These are phyloP conservation scores for Sebastiscus tertius DNA, from an alignment of 2,797 vertebrate species.

Conservation along the genomic window DNA sequence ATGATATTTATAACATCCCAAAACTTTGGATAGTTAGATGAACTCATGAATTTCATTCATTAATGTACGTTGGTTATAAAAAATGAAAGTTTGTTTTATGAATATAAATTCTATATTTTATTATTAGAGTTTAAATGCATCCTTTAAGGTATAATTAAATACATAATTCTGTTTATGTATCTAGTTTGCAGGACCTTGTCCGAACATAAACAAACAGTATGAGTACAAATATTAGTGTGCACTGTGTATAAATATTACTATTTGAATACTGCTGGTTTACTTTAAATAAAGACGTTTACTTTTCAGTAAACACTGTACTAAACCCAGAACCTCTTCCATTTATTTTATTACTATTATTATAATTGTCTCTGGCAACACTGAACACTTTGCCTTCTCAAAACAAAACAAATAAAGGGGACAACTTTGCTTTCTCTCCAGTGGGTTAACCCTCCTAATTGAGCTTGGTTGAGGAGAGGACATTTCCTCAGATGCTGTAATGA, in stretches of 20 bases:
- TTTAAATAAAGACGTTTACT: neutral
- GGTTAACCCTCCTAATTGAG: conserved; percentile 10
- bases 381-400: neutral
- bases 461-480: conserved; percentile 22
- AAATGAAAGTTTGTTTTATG: neutral
- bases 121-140: neutral
- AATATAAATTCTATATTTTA: neutral
- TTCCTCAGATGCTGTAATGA: conserved; percentile 50
- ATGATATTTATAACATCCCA: neutral
- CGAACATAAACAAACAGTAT: neutral
- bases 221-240: neutral
- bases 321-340: neutral
- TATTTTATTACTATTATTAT: neutral
- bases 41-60: neutral
- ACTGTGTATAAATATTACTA: neutral
- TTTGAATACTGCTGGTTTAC: neutral
- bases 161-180: neutral
- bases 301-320: neutral
- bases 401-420: neutral
- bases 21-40: neutral
- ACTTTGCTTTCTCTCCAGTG: conserved; percentile 18
- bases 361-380: neutral
- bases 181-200: neutral
- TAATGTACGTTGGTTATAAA: neutral
- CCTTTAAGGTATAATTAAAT: neutral